A percentile compares a stretch with the other conserved stretches of the same genome.
Evolutionary conservation across 2,888 invertebrate genomes (phyloP).

Genomic region (Drosophila tanythrix): DNA sequence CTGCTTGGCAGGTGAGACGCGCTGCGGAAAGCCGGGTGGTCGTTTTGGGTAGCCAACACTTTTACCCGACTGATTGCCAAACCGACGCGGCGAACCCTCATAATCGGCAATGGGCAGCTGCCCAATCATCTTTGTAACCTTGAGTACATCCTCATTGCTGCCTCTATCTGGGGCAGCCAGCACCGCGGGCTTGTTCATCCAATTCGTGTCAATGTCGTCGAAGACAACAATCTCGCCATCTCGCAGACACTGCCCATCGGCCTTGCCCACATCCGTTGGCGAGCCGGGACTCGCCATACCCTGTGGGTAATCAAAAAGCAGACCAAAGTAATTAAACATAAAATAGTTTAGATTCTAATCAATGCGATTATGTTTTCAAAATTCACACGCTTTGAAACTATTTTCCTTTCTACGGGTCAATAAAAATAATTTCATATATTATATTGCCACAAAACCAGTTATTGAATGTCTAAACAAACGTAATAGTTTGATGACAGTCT

Average conservation of each 20-base stretch:
- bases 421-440: neutral
- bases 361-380: neutral
- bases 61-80: conserved; percentile 86
- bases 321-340: neutral
- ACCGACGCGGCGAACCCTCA: conserved; percentile 95
- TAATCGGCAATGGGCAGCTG: conserved; percentile 94
- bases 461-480: neutral
- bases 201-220: conserved; percentile 86
- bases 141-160: conserved; percentile 82
- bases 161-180: conserved; percentile 30
- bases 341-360: neutral
- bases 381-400: neutral
- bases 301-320: conserved; percentile 32
- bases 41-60: conserved; percentile 87
- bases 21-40: conserved; percentile 93
- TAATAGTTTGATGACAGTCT: neutral
- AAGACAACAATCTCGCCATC: conserved; percentile 95
- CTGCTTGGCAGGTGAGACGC: conserved; percentile 77
- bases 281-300: conserved; percentile 83
- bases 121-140: conserved; percentile 85
- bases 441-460: too few species aligned
- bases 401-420: neutral
- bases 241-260: conserved; percentile 86
- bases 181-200: conserved; percentile 80
- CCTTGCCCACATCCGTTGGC: conserved; percentile 83